These are phyloP conservation scores for Pholis gunnellus DNA, from an alignment of 2,113 vertebrate species.

Conservation along the genomic window DNA sequence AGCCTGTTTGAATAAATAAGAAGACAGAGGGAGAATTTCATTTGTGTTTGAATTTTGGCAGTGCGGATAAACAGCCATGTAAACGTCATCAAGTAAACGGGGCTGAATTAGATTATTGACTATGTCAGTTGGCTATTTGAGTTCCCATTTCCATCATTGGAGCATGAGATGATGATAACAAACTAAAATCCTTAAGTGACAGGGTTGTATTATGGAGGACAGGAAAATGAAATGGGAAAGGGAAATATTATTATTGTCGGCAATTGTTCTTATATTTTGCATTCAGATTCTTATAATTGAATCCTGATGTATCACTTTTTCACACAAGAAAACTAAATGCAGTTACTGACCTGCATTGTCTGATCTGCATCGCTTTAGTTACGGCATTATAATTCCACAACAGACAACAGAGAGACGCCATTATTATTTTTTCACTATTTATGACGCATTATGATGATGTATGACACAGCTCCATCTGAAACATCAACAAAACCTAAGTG, in stretches of 20 bases:
- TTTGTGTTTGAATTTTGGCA: conserved; percentile 14
- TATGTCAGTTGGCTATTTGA: conserved; percentile 34
- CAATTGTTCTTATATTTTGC: background rate
- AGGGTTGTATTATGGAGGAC: background rate
- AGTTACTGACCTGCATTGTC: conserved; percentile 5
- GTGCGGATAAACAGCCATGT: conserved; percentile 16
- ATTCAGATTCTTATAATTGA: background rate
- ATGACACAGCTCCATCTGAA: conserved; percentile 34
- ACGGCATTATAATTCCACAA: background rate
- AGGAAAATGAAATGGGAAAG: background rate
- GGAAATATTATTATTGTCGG: background rate
- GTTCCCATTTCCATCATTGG: conserved; percentile 7
- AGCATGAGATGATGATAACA: conserved; percentile 23
- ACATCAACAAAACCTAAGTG: conserved; percentile 47
- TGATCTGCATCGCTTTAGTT: background rate
- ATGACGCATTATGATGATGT: conserved; percentile 47
- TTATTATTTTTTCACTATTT: conserved; percentile 3
- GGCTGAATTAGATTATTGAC: conserved; percentile 32
- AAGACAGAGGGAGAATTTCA: conserved; percentile 24
- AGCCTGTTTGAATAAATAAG: conserved; percentile 41
- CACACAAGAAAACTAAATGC: conserved; percentile 5
- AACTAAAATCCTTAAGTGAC: conserved; percentile 2
- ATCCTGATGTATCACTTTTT: background rate
- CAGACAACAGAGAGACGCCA: background rate
- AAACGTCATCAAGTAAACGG: conserved; percentile 37